A percentile compares a stretch with the other conserved stretches of the same genome.
These are phyloP conservation scores for Suillia variegata DNA, from an alignment of 2,888 invertebrate genomes.

Conservation along the genomic window DNA sequence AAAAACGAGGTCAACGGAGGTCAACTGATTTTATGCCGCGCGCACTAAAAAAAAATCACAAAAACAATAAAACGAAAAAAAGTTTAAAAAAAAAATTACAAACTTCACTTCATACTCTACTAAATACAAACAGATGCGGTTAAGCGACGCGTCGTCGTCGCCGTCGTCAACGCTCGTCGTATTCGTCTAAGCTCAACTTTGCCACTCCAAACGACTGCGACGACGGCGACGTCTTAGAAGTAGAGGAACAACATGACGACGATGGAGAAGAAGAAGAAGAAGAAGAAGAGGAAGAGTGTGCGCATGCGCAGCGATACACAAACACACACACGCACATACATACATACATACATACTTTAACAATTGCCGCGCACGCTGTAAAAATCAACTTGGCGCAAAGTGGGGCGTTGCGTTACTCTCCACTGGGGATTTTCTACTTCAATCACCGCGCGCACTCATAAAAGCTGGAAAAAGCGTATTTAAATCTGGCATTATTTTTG, in stretches of 20 bases:
- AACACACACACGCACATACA: background rate
- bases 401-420: constrained; percentile 2
- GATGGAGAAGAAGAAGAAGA: too few species aligned
- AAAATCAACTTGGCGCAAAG: background rate
- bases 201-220: too few species aligned
- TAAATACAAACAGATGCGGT: constrained; percentile 47
- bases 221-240: too few species aligned
- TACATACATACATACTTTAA: background rate
- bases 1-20: constrained; percentile 57
- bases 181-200: constrained; percentile 18
- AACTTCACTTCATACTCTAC: constrained; percentile 58
- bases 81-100: too few species aligned
- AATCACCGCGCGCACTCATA: background rate
- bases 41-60: too few species aligned
- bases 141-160: constrained; percentile 25
- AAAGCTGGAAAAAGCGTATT: constrained; percentile 6
- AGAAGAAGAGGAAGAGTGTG: background rate
- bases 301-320: background rate
- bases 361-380: background rate
- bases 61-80: too few species aligned
- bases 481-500: background rate
- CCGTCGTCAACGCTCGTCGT: constrained; percentile 23
- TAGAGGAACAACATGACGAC: too few species aligned
- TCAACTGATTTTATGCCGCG: constrained; percentile 56
- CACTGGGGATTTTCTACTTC: constrained; percentile 5